Base-by-base conservation (phyloP, 1,140 invertebrate species). In the Probaryconus sp. region DNA sequence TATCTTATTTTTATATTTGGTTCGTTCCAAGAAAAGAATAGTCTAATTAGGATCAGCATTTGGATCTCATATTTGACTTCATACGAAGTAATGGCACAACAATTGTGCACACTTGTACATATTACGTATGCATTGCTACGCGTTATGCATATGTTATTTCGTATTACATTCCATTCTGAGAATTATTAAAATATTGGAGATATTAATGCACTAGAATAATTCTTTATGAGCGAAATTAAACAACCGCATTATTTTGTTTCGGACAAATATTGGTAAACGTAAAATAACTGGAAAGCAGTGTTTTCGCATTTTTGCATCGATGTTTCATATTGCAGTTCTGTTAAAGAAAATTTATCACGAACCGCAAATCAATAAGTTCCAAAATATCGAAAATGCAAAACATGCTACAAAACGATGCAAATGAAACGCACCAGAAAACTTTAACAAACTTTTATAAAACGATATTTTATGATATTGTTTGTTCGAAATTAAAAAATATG, bases 81-180 rank as follows among this genome's bases (percentile, higher is more conserved):
- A 30, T 17, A 20, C 5, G 21, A 47, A 48, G 21, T 38, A 47
- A 37, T 13, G 17, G 21, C 24, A 38, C 55, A 60, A 38, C 31
- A 35, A 18, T 58, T 35, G 40, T 26, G 17, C n/a, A n/a, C 14
- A 17, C 24, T 45, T 20, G 10, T 58, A 35, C 7, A 60, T 48
- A 60, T 60, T 48, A 60, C 13, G 33, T 43, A 60, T 43, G 43
- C 55, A 60, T 38, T 47, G 42, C 42, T 60, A 47, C 30, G 21
- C 21, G 28, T 33, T 60, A 38, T 31, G 31, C 16, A 60, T 60
- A 60, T 38, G 47, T 60, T 45, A 35, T 18, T 21, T 6, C 24
- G 21, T 43, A 56, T 43, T 31, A 56, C 51, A 26, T 20, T 31
- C n/a, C 37, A 42, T 14, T 45, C 35, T 33, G 28, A 38, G n/a